Base-by-base conservation (phyloP, 1,140 invertebrate genomes). In the Drosophila suzukii region DNA sequence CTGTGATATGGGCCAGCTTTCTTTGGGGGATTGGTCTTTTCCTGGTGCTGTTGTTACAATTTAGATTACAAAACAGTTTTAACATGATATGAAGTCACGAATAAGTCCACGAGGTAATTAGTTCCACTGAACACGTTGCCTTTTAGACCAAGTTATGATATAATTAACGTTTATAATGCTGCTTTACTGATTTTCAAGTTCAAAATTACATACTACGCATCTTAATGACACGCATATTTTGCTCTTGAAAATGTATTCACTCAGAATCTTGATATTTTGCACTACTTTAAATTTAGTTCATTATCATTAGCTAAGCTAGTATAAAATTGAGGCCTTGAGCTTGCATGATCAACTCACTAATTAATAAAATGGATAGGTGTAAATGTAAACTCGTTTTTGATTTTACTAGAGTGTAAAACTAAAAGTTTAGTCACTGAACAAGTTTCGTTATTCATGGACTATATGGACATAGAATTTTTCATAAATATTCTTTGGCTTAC, bases 401-500 rank as follows among this genome's bases (percentile, higher is more conserved):
- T 12, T 60, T 49, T 58, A 13, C 27, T 36, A 36, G 12, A 34
- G 27, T 15, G 3, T 20, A 20, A 36, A 12, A 49, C 61, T 63
- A 34, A 34, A 34, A 34, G 32, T 34, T 8, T 34, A 34, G 8
- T 1, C 32, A 10, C 32, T 20, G 4, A 46, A 12, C 11, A 46
- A 20, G 17, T 7, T 15, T 36, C 1, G 34, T 36, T 10, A 36
- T 8, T 36, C 38, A 39, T 57, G 1, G 20, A 20, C 20, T 2
- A 20, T 20, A 20, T 20, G 20, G 1, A 0, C 2, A 20, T 63
- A 32, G 27, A 20, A 10, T 13, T 39, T 39, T 46, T 2, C 20
- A 12, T 0, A 15, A 46, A 2, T 10, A 12, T 7, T 76, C 58
- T 76, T 85, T 84, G 76, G 62, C 73, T 68, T 68, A 85, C 67